A percentile compares a stretch with the other conserved stretches of the same genome.
phyloP scores from a whole-genome alignment of 1,140 invertebrate species.

The Drosophila azteca region DNA sequence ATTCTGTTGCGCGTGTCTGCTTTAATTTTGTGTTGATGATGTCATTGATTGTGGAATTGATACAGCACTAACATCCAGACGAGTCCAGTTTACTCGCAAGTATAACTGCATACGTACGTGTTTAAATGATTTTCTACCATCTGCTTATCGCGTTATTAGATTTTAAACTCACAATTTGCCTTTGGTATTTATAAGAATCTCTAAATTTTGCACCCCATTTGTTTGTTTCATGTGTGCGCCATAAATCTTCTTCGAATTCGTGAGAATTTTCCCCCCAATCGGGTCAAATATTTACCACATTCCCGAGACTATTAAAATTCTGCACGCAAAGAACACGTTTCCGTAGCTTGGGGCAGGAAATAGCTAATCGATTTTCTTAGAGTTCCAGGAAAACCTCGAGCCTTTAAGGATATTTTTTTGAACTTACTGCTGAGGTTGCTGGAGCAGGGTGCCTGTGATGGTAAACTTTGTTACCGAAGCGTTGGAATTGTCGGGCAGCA shows the following conservation, averaged over 20 bases:
- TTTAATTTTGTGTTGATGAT: conserved; percentile 63
- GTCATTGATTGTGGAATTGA: conserved; percentile 57
- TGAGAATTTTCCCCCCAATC: conserved; percentile 10
- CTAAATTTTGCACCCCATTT: conserved; percentile 30
- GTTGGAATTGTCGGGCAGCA: conserved; percentile 49
- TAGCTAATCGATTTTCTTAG: conserved; percentile 55
- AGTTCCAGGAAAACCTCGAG: background rate
- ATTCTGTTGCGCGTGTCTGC: conserved; percentile 37
- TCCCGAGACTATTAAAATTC: conserved; percentile 13
- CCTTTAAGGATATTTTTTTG: background rate
- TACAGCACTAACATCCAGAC: conserved; percentile 35
- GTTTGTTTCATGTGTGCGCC: conserved; percentile 20
- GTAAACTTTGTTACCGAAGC: conserved; percentile 33
- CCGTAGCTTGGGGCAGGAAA: conserved; percentile 6
- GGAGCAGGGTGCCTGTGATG: conserved; percentile 35
- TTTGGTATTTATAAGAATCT: conserved; percentile 20
- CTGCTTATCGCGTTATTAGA: conserved; percentile 14
- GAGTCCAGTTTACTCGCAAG: conserved; percentile 14
- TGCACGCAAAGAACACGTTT: conserved; percentile 50
- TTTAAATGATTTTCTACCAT: background rate
- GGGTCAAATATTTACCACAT: conserved; percentile 5
- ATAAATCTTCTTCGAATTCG: conserved; percentile 36
- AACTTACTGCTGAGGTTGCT: conserved; percentile 59
- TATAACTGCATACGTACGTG: background rate
- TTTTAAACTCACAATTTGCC: conserved; percentile 20